phyloP scores from a whole-genome alignment of 2,797 vertebrate species.

The Pelodytes ibericus region DNA sequence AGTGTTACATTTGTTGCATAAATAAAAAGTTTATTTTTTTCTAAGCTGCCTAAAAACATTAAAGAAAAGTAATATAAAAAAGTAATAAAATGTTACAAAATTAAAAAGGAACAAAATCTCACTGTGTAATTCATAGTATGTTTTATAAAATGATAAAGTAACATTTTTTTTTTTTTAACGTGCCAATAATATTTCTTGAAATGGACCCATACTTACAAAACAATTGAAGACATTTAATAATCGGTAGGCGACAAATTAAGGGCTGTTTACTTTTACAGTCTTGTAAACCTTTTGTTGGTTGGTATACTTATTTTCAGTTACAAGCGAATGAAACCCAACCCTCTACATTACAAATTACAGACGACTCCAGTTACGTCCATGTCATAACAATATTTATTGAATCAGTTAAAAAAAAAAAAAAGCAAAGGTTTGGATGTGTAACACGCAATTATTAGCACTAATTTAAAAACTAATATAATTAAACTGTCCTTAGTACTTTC shows the following conservation, averaged over 20 bases:
- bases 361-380: not conserved
- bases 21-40: too few species aligned
- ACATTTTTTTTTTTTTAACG: too few species aligned
- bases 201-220: too few species aligned
- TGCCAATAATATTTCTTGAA: too few species aligned
- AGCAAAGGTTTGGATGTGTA: conserved; percentile 10
- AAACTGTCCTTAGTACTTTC: conserved; percentile 29
- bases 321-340: not conserved
- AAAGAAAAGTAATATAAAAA: too few species aligned
- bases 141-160: too few species aligned
- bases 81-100: too few species aligned
- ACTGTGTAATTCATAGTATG: too few species aligned
- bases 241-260: not conserved
- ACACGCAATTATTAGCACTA: conserved; percentile 11
- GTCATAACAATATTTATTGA: conserved; percentile 13
- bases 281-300: not conserved
- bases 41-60: too few species aligned
- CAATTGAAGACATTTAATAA: not conserved
- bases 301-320: not conserved
- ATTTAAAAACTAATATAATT: conserved; percentile 45
- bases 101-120: too few species aligned
- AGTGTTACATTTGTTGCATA: too few species aligned
- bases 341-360: not conserved
- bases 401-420: not conserved
- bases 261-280: not conserved